Evolutionary conservation across 2,797 vertebrate genomes (phyloP).

Genomic region (Cottoperca gobio): DNA sequence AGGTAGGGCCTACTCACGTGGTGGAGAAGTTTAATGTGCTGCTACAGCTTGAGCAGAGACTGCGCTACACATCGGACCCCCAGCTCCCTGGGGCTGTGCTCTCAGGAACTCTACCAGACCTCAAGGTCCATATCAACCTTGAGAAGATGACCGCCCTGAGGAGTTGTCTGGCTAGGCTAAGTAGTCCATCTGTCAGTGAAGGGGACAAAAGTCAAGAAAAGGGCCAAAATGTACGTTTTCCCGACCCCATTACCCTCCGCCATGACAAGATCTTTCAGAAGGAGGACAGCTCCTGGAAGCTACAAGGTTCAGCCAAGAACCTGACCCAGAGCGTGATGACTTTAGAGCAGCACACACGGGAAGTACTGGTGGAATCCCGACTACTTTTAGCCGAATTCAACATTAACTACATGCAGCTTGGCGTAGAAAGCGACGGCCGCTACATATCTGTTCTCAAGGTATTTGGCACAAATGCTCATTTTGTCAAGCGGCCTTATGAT

Average conservation of each 20-base stretch:
- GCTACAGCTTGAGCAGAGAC: slow-evolving; percentile 92
- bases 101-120: slow-evolving; percentile 93
- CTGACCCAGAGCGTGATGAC: slow-evolving; percentile 94
- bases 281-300: slow-evolving; percentile 88
- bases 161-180: slow-evolving; percentile 90
- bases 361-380: slow-evolving; percentile 95
- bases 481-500: slow-evolving; percentile 97
- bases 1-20: slow-evolving; percentile 96
- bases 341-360: slow-evolving; percentile 94
- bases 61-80: slow-evolving; percentile 97
- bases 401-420: slow-evolving; percentile 97
- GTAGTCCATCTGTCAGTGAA: slow-evolving; percentile 74
- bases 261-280: slow-evolving; percentile 92
- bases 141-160: slow-evolving; percentile 95
- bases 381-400: slow-evolving; percentile 96
- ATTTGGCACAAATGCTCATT: slow-evolving; percentile 95
- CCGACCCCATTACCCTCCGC: slow-evolving; percentile 85
- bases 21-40: slow-evolving; percentile 98
- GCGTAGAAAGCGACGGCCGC: slow-evolving; percentile 93
- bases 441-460: slow-evolving; percentile 99
- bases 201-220: slow-evolving; percentile 44
- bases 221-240: slow-evolving; percentile 64
- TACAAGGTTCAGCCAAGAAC: slow-evolving; percentile 92
- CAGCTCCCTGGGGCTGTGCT: slow-evolving; percentile 96
- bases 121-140: slow-evolving; percentile 97